Evolutionary conservation across 2,113 vertebrate genomes (phyloP), one percentile per base, ranked within the genome.

Genomic region (Dascyllus trimaculatus): DNA sequence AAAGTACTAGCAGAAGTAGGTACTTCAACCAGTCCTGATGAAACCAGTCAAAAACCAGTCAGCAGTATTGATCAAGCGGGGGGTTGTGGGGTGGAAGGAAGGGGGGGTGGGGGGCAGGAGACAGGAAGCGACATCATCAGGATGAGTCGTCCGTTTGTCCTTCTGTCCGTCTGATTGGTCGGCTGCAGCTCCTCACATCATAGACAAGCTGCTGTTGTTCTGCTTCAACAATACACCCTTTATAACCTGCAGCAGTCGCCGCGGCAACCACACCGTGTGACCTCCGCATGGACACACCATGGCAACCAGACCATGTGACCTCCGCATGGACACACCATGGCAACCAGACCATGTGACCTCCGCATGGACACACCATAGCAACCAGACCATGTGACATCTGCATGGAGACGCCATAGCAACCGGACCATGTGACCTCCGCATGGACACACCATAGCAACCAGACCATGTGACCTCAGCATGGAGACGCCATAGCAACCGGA

Each of bases 201-300:
- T 62, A 73, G 59, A 86, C 49, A 77, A 73, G 74, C 40, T 2
- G 58, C 49, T 71, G 75, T 88, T 85, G 75, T 82, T 81, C 38
- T 35, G 22, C 10, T 13, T 1, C 35, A 18, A 85, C 86, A 87
- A 84, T 78, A 22, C 9, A 1, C 6, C 74, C 63, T 21, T 74
- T 85, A 51, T 84, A 3, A 25, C 17, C 26, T 18, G 45, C 54
- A 66, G 53, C 71, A 40, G 48, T 71, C 69, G 17, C 68, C 54
- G 49, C 13, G 25, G 57, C 26, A 15, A 18, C 22, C 19, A 13
- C 17, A n/a, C 18, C 21, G 15, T 19, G 32, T 62, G 43, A 38
- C 62, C 52, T 24, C 19, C 49, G 26, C 5, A 29, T 29, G 26
- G 26, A 29, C 3, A 10, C 62, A n/a, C 43, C 43, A 17, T 17